These are phyloP conservation scores for Therioaphis trifolii DNA, from an alignment of 2,888 invertebrate species.

Conservation along the genomic window DNA sequence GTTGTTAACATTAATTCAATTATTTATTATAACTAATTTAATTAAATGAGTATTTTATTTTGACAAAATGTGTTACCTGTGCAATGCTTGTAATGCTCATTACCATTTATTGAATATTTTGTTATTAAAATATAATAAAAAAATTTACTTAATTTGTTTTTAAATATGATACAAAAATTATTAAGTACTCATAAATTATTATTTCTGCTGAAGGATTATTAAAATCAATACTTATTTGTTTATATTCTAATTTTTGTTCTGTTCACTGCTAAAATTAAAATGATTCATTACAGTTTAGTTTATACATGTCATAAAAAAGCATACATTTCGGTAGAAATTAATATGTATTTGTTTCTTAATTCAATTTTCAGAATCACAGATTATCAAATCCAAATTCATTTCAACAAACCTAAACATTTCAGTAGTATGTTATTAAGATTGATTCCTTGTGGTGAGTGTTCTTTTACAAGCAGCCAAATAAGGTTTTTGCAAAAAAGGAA, in stretches of 20 bases:
- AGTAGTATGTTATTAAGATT: slow-evolving; percentile 53
- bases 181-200: neutral
- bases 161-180: neutral
- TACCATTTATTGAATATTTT: neutral
- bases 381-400: slow-evolving; percentile 52
- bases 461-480: slow-evolving; percentile 51
- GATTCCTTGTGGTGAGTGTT: slow-evolving; percentile 49
- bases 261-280: neutral
- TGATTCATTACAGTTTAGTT: neutral
- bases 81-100: neutral
- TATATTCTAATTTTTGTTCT: neutral
- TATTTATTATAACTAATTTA: neutral
- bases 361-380: slow-evolving; percentile 48
- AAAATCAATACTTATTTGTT: neutral
- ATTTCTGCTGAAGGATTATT: neutral
- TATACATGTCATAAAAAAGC: too few relatives aligned
- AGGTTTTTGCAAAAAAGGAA: slow-evolving; percentile 46
- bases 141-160: neutral
- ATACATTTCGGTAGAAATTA: slow-evolving; percentile 21
- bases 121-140: neutral
- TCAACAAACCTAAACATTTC: slow-evolving; percentile 55
- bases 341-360: slow-evolving; percentile 44
- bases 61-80: neutral
- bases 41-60: neutral
- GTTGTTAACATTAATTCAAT: neutral